phyloP scores from a whole-genome alignment of 1,140 invertebrate genomes.

The Anoplolepis gracilipes region DNA sequence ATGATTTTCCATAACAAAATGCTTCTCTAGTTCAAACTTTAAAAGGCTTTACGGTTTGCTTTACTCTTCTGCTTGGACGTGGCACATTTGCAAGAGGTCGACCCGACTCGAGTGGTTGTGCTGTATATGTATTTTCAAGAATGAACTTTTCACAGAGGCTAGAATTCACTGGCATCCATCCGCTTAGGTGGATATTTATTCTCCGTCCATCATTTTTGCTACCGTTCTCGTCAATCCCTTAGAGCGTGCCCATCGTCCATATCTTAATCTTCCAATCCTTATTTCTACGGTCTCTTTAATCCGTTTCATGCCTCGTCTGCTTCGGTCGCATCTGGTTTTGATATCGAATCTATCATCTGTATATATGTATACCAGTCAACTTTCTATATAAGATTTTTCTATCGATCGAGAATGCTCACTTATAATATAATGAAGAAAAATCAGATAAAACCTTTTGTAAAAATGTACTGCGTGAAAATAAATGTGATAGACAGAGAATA shows the following conservation, averaged over 20 bases:
- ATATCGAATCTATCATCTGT: slow-evolving; percentile 4
- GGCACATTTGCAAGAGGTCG: slow-evolving; percentile 48
- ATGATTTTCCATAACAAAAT: slow-evolving; percentile 49
- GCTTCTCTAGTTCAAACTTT: slow-evolving; percentile 41
- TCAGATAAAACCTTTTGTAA: not conserved
- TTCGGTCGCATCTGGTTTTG: slow-evolving; percentile 8
- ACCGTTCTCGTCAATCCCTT: slow-evolving; percentile 33
- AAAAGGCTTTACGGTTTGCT: slow-evolving; percentile 51
- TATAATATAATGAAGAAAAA: not conserved
- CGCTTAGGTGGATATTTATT: slow-evolving; percentile 18
- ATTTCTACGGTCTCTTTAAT: not conserved
- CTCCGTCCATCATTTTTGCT: not conserved
- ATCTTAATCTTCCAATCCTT: slow-evolving; percentile 44
- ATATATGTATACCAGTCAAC: not conserved
- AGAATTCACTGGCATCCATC: slow-evolving; percentile 14
- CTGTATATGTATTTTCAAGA: slow-evolving; percentile 19
- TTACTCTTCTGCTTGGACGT: slow-evolving; percentile 41
- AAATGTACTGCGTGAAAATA: not conserved
- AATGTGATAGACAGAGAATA: not conserved
- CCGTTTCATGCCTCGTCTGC: slow-evolving; percentile 13
- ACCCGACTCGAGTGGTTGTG: slow-evolving; percentile 21
- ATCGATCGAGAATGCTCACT: not conserved
- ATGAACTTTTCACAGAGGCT: slow-evolving; percentile 7
- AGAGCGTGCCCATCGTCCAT: not conserved
- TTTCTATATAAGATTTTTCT: not conserved